Conservation (phyloP, 1,140 invertebrate genomes). For the Venturia canescens region DNA sequence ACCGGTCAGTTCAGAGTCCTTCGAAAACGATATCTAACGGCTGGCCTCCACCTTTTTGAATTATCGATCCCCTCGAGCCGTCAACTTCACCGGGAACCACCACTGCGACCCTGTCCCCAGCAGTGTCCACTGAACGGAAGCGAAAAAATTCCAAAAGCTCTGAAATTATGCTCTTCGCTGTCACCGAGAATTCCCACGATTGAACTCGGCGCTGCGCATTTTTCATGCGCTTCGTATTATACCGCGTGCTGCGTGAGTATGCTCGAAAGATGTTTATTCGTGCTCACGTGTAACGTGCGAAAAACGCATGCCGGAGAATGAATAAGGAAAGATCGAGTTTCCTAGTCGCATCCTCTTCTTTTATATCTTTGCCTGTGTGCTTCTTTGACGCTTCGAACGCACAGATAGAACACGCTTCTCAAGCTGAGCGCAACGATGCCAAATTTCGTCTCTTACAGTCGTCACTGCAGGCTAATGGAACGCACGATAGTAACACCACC, state of each 20-base stretch:
- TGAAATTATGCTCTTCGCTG: background rate
- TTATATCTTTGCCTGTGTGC: slow-evolving; percentile 31
- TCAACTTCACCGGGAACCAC: too few species aligned
- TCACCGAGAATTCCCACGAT: background rate
- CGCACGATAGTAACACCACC: background rate
- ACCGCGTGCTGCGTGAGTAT: background rate
- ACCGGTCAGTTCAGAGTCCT: too few species aligned
- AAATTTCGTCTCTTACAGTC: background rate
- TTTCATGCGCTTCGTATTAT: background rate
- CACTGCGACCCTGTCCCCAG: too few species aligned
- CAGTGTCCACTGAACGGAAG: too few species aligned
- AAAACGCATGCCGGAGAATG: background rate
- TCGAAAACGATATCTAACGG: too few species aligned
- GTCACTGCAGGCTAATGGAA: background rate
- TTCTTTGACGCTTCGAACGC: slow-evolving; percentile 12
- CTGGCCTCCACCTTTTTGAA: too few species aligned
- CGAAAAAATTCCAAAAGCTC: background rate
- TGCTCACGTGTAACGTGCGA: background rate
- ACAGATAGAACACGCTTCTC: background rate
- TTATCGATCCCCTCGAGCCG: too few species aligned
- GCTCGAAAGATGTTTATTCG: background rate
- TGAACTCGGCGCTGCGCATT: background rate
- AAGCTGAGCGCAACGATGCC: background rate
- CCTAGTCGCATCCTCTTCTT: background rate
- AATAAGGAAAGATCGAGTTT: background rate